Conservation (phyloP, 2,797 vertebrate species). For the Dicrostonyx torquatus region DNA sequence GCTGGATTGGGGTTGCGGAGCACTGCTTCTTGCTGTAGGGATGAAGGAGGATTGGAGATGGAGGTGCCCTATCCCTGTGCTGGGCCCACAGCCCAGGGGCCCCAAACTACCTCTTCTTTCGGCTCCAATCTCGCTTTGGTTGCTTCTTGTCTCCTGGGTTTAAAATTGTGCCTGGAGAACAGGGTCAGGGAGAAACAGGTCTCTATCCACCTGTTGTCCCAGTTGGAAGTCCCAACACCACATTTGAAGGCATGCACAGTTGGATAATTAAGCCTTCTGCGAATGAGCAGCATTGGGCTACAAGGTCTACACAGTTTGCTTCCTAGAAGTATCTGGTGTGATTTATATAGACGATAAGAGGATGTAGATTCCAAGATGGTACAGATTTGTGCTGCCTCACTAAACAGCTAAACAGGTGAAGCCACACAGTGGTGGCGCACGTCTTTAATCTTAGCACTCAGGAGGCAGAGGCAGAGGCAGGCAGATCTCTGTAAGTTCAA, state of each 20-base stretch:
- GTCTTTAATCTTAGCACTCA: too few relatives aligned
- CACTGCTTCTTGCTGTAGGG: rapidly evolving
- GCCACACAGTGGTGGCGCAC: too few relatives aligned
- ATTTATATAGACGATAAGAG: background rate
- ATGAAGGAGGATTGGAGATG: too few relatives aligned
- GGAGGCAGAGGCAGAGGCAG: too few relatives aligned
- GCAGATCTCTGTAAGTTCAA: too few relatives aligned
- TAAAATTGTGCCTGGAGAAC: background rate
- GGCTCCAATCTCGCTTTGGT: background rate
- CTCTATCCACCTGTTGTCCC: background rate
- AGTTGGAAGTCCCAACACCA: background rate
- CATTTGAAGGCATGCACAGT: background rate
- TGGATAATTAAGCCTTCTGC: background rate
- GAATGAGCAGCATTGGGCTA: background rate
- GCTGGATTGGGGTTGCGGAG: background rate
- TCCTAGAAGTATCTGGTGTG: background rate
- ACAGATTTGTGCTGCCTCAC: background rate
- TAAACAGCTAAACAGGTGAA: background rate
- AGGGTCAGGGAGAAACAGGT: background rate
- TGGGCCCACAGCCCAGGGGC: background rate
- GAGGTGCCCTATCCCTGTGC: too few relatives aligned
- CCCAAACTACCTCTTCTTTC: background rate
- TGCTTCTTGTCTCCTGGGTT: background rate
- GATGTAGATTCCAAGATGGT: background rate
- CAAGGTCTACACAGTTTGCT: background rate